Evolutionary conservation across 2,888 invertebrate genomes (phyloP).

Genomic region (Achlya flavicornis): DNA sequence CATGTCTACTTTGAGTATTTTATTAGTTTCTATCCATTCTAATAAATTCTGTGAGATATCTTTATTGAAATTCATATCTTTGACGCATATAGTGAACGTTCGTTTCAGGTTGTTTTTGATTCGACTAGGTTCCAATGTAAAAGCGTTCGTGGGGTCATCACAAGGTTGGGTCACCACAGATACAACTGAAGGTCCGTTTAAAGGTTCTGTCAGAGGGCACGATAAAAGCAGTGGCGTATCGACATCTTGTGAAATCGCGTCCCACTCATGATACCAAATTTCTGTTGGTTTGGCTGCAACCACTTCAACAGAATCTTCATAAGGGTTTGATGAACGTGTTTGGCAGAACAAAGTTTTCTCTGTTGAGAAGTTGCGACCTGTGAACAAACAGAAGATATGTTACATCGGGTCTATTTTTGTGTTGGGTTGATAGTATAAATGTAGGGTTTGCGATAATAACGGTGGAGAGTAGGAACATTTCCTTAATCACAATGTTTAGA

Average conservation of each 20-base stretch:
- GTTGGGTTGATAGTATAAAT: slow-evolving; percentile 6
- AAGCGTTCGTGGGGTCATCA: slow-evolving; percentile 69
- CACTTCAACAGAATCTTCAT: slow-evolving; percentile 75
- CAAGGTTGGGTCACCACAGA: slow-evolving; percentile 82
- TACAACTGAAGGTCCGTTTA: slow-evolving; percentile 65
- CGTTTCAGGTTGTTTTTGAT: slow-evolving; percentile 44
- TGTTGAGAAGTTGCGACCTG: slow-evolving; percentile 69
- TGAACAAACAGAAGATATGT: slow-evolving; percentile 24
- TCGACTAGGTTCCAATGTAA: slow-evolving; percentile 53
- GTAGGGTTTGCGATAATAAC: background rate
- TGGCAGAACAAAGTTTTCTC: slow-evolving; percentile 82
- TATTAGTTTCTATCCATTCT: slow-evolving; percentile 89
- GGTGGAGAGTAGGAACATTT: no score
- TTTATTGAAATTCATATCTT: slow-evolving; percentile 86
- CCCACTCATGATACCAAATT: slow-evolving; percentile 87
- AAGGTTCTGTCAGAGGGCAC: slow-evolving; percentile 83
- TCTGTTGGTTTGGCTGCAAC: slow-evolving; percentile 83
- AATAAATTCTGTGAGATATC: slow-evolving; percentile 85
- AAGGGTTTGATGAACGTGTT: slow-evolving; percentile 66
- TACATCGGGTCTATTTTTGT: background rate
- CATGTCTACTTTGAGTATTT: slow-evolving; percentile 86
- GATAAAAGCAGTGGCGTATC: slow-evolving; percentile 85
- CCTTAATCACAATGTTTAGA: slow-evolving; percentile 26
- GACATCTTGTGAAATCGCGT: slow-evolving; percentile 66
- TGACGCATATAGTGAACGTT: slow-evolving; percentile 87